Evolutionary conservation across 2,888 invertebrate genomes (phyloP), one percentile per base, ranked within the genome.

Genomic region (Drosophila infuscata): DNA sequence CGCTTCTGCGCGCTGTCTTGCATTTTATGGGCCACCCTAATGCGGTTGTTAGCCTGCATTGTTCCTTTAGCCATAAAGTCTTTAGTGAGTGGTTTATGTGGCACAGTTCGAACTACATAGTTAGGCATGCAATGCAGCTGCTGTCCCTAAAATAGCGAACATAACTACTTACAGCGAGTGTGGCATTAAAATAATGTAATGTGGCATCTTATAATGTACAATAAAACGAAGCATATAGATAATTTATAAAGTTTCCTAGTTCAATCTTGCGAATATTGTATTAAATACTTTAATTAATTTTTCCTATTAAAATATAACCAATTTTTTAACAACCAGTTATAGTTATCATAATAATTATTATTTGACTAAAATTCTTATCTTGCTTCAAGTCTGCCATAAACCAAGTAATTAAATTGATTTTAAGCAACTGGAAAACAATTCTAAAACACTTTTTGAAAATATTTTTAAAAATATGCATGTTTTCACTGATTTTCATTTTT

Each of bases 1-100:
- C 58, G 71, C 66, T 46, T 46, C 25, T 46, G 25, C 15, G 46
- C 43, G 29, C 49, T 43, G 60, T 35, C 32, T 58, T 33, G 30
- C 51, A 63, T 63, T 79, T 79, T 79, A 75, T 69, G 79, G 43
- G 75, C 75, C 79, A 69, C 57, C 58, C 75, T 79, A 79, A 79
- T 79, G 71, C 54, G 78, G 68, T 79, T 75, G 74, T 64, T 67
- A 54, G 61, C 9, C 60, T 0, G 33, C 79, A 60, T 78, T 78
- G 71, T 79, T 59, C 60, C 49, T 20, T 15, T 46, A 15, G 52
- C 51, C 74, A 73, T 77, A 78, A 79, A 78, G 65, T 60, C 35
- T 61, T 78, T 79, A 79, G 79, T 64, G 74, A 74, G 38, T 67
- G 43, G 43, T 77, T 77, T 77, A 77, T 77, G 74, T 41, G 29